Evolutionary conservation across 2,888 invertebrate species (phyloP).

Genomic region (Belgica antarctica): DNA sequence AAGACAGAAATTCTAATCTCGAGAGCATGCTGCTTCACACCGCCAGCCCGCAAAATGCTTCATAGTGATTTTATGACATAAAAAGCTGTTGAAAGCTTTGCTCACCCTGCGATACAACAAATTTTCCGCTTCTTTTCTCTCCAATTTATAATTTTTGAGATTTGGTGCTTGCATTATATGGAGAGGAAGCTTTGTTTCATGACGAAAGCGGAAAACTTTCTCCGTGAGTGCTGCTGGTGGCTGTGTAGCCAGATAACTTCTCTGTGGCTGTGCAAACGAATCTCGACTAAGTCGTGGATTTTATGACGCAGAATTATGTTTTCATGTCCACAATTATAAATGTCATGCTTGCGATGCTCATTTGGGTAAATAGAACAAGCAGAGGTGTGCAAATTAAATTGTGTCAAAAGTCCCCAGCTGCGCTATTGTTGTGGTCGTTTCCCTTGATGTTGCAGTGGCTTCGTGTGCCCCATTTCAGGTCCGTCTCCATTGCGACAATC

Average conservation of each 20-base stretch:
- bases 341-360: background rate
- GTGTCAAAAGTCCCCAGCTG: conserved; percentile 18
- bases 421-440: background rate
- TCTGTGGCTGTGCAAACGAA: no score
- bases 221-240: background rate
- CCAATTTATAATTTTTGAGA: conserved; percentile 15
- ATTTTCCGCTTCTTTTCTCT: conserved; percentile 1
- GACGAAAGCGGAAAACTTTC: background rate
- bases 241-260: no score
- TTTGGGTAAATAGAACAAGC: background rate
- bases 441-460: no score
- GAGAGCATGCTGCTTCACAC: no score
- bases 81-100: background rate
- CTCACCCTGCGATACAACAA: no score
- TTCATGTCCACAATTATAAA: no score
- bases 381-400: background rate
- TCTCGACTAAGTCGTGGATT: no score
- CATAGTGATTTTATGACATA: background rate
- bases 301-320: no score
- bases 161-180: conserved; percentile 1
- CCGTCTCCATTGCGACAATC: background rate
- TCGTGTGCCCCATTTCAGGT: background rate
- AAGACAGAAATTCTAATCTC: background rate
- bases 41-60: background rate
- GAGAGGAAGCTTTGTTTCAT: background rate